A percentile compares a stretch with the other conserved stretches of the same genome.
Conservation (phyloP, 1,140 invertebrate genomes). For the Calliopsis andreniformis region DNA sequence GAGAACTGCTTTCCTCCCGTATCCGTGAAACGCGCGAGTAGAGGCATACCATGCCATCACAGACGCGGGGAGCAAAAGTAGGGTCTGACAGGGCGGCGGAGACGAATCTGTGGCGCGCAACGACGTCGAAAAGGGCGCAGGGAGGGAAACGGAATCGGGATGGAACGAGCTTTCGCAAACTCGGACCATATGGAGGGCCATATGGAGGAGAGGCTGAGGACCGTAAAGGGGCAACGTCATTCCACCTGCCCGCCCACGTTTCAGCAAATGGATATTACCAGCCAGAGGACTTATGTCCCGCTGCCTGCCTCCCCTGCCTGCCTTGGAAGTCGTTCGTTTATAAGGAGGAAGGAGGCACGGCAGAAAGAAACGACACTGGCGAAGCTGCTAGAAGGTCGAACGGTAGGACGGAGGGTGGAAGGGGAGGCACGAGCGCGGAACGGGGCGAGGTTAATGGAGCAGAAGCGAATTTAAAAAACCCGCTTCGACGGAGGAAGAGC, state of each 20-base stretch:
- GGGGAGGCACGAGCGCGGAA: slow-evolving; percentile 41
- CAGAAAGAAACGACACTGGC: slow-evolving; percentile 1
- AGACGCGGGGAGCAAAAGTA: no score
- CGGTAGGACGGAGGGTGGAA: neutral
- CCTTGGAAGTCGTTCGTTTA: slow-evolving; percentile 37
- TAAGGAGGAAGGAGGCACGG: slow-evolving; percentile 10
- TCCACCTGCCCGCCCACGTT: slow-evolving; percentile 26
- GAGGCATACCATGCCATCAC: no score
- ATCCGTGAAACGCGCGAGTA: no score
- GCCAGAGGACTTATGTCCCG: slow-evolving; percentile 47
- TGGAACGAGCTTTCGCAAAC: slow-evolving; percentile 36
- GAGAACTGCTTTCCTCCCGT: no score
- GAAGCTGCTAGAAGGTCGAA: neutral
- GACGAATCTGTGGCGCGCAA: slow-evolving; percentile 11
- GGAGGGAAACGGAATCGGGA: slow-evolving; percentile 10
- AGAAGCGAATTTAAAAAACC: slow-evolving; percentile 73
- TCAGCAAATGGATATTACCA: slow-evolving; percentile 61
- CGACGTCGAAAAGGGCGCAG: neutral
- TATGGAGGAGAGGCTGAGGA: neutral
- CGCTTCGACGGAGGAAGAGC: neutral
- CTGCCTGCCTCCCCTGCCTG: slow-evolving; percentile 14
- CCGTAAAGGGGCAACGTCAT: slow-evolving; percentile 48
- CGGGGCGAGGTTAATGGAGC: slow-evolving; percentile 71
- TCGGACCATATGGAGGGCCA: slow-evolving; percentile 37
- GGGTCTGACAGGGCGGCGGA: neutral